A percentile compares a stretch with the other conserved stretches of the same genome.
Evolutionary conservation across 1,140 invertebrate genomes (phyloP).

Genomic region (Agraylea sexmaculata): DNA sequence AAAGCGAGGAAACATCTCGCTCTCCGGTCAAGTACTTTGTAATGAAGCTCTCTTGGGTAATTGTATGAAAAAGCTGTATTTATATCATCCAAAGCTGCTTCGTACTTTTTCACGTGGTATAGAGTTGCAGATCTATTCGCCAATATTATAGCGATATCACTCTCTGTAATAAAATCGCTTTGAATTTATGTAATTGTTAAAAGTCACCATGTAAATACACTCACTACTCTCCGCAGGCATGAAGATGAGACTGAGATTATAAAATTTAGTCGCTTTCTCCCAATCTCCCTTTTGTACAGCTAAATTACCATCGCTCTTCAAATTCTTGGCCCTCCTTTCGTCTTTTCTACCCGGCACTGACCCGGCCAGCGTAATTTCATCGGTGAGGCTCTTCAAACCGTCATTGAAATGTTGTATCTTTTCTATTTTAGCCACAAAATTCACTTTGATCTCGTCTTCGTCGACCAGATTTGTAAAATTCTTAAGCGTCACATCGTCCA

Average conservation of each 20-base stretch:
- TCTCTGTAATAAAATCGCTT: conserved; percentile 29
- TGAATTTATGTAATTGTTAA: neutral
- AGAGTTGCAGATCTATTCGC: conserved; percentile 82
- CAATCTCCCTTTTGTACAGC: conserved; percentile 67
- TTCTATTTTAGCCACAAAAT: conserved; percentile 13
- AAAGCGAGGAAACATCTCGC: conserved; percentile 66
- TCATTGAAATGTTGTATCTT: conserved; percentile 13
- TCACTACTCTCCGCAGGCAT: conserved; percentile 54
- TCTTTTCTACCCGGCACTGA: conserved; percentile 46
- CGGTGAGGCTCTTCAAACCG: conserved; percentile 5
- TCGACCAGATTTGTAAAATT: conserved; percentile 20
- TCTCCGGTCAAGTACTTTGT: conserved; percentile 66
- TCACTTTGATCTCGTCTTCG: conserved; percentile 9
- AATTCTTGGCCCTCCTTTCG: conserved; percentile 44
- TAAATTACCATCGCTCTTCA: conserved; percentile 67
- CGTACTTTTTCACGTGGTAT: conserved; percentile 62
- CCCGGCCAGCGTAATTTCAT: conserved; percentile 12
- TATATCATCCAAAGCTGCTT: conserved; percentile 57
- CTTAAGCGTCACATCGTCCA: conserved; percentile 18
- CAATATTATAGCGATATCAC: conserved; percentile 59
- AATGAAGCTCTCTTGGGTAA: conserved; percentile 61
- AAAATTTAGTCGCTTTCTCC: conserved; percentile 57
- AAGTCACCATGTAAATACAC: conserved; percentile 14
- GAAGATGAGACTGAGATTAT: conserved; percentile 56
- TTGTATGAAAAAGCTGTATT: conserved; percentile 51